A percentile compares a stretch with the other conserved stretches of the same genome.
phyloP scores from a whole-genome alignment of 2,888 invertebrate genomes.

The Apocheima hispidaria region DNA sequence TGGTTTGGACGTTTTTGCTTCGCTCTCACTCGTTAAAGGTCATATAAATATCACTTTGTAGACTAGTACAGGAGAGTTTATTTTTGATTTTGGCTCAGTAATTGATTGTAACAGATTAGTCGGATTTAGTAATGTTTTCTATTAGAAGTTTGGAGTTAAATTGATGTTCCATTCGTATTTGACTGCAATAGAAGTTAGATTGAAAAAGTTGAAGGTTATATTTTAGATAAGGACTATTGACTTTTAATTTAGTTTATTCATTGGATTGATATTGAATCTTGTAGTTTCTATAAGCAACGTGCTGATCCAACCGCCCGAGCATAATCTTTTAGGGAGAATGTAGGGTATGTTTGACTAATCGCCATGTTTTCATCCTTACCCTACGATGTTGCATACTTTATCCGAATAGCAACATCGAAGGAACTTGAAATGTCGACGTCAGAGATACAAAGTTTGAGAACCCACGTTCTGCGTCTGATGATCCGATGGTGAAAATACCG shows the following conservation, averaged over 20 bases:
- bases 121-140: conserved; percentile 3
- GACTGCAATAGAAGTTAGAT: conserved; percentile 21
- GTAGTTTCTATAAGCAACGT: too few relatives aligned
- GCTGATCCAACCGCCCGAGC: too few relatives aligned
- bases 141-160: conserved; percentile 6
- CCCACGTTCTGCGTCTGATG: too few relatives aligned
- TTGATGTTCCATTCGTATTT: conserved; percentile 12
- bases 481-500: too few relatives aligned
- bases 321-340: too few relatives aligned
- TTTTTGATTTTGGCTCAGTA: conserved; percentile 25
- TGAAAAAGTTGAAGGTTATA: conserved; percentile 13
- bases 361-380: too few relatives aligned
- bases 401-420: too few relatives aligned
- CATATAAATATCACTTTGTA: conserved; percentile 33
- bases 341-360: too few relatives aligned
- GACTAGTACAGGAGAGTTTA: conserved; percentile 21
- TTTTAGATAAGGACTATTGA: background rate
- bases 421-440: too few relatives aligned
- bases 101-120: conserved; percentile 26
- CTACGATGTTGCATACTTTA: too few relatives aligned
- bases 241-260: background rate
- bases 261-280: background rate
- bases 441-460: too few relatives aligned
- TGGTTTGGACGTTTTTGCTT: background rate
- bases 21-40: conserved; percentile 25